Conservation (phyloP, 2,113 vertebrate genomes). For the Ploceus nigricollis region DNA sequence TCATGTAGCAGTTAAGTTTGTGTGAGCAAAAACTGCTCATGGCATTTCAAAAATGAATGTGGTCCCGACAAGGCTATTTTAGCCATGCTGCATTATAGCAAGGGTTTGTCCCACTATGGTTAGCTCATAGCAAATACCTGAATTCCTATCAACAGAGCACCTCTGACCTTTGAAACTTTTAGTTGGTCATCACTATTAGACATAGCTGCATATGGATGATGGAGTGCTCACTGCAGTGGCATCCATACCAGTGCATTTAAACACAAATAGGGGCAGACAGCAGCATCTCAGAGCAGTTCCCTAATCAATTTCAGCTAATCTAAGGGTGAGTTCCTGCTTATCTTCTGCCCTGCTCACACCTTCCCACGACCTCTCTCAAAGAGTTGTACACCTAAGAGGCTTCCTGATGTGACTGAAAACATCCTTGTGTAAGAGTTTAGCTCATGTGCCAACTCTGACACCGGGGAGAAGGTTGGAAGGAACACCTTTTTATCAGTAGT, state of each 20-base stretch:
- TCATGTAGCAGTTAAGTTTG: background rate
- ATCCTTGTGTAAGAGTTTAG: background rate
- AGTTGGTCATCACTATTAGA: rapidly evolving
- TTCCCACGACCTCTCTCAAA: background rate
- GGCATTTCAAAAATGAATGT: background rate
- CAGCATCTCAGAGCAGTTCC: background rate
- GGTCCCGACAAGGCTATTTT: background rate
- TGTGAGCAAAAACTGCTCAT: background rate
- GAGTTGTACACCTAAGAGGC: background rate
- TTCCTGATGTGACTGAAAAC: background rate
- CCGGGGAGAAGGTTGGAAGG: background rate
- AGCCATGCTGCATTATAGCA: background rate
- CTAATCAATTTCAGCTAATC: background rate
- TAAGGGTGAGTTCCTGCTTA: background rate
- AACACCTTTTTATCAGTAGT: background rate
- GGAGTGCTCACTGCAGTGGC: background rate
- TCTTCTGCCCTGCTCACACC: background rate
- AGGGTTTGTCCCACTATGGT: background rate
- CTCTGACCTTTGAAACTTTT: background rate
- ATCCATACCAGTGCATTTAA: background rate
- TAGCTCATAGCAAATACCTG: background rate
- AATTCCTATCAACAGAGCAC: background rate
- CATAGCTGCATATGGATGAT: rapidly evolving
- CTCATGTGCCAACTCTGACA: background rate
- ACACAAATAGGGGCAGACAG: background rate